These are phyloP conservation scores for Megalonaias nervosa DNA, from an alignment of 1,140 invertebrate species.

Conservation along the genomic window DNA sequence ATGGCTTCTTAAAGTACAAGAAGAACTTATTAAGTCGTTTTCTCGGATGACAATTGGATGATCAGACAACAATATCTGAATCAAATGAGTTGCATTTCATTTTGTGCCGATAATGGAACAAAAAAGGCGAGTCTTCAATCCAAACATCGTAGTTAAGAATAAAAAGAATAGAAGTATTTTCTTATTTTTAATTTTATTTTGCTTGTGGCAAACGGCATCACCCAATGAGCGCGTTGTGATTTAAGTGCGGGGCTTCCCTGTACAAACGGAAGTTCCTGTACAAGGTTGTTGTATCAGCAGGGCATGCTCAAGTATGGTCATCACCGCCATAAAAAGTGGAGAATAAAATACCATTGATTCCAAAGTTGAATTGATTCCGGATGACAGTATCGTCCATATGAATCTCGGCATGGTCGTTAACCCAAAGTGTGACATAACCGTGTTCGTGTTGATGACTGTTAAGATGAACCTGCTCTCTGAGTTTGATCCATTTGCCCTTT, in stretches of 20 bases:
- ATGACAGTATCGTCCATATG: constrained; percentile 26
- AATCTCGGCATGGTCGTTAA: constrained; percentile 19
- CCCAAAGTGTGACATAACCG: constrained; percentile 45
- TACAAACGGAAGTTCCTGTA: constrained; percentile 40
- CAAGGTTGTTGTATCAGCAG: constrained; percentile 44
- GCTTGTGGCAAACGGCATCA: not conserved
- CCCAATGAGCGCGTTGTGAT: constrained; percentile 7
- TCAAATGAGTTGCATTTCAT: no score
- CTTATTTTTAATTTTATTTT: no score
- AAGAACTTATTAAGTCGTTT: no score
- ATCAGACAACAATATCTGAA: no score
- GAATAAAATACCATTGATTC: constrained; percentile 56
- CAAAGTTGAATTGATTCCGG: constrained; percentile 27
- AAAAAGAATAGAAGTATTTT: no score
- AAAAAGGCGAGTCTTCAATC: no score
- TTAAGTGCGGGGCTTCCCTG: not conserved
- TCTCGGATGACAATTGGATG: no score
- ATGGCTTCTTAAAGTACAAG: no score
- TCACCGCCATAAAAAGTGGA: constrained; percentile 59
- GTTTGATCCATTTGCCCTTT: constrained; percentile 37
- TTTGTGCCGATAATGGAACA: no score
- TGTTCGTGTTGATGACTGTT: constrained; percentile 30
- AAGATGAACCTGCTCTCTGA: constrained; percentile 46
- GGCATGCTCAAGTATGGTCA: constrained; percentile 41
- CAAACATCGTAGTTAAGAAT: no score